Evolutionary conservation across 2,888 invertebrate genomes (phyloP).

Genomic region (Sphaerolaimus hirsutus): DNA sequence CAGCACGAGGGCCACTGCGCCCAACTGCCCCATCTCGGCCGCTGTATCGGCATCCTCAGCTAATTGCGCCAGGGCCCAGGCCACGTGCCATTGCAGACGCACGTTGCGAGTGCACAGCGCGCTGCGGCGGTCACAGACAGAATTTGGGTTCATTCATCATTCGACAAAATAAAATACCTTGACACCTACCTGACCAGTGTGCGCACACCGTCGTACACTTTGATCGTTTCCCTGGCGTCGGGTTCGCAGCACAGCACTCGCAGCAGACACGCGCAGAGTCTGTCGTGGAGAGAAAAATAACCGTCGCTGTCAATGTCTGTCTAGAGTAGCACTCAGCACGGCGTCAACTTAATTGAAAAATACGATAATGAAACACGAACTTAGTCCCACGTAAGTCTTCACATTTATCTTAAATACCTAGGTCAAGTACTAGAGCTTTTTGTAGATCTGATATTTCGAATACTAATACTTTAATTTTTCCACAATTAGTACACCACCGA

Average conservation of each 20-base stretch:
- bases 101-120: slow-evolving; percentile 27
- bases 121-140: slow-evolving; percentile 12
- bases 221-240: slow-evolving; percentile 13
- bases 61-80: slow-evolving; percentile 29
- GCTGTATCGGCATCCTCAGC: slow-evolving; percentile 27
- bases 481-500: no score
- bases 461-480: no score
- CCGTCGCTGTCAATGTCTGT: not conserved
- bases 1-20: slow-evolving; percentile 28
- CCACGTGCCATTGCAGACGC: slow-evolving; percentile 28
- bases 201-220: slow-evolving; percentile 14
- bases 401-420: no score
- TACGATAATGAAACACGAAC: no score
- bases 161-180: not conserved
- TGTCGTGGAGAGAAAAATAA: slow-evolving; percentile 2
- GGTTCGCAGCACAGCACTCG: slow-evolving; percentile 12
- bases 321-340: no score
- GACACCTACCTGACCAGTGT: slow-evolving; percentile 9
- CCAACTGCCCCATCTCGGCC: slow-evolving; percentile 26
- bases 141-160: not conserved
- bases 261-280: slow-evolving; percentile 12
- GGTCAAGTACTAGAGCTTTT: no score
- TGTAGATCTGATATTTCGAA: no score
- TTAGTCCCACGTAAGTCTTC: no score
- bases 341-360: no score